Evolutionary conservation across 2,888 invertebrate genomes (phyloP), one percentile per base, ranked within the genome.

Genomic region (Argyresthia albistria): DNA sequence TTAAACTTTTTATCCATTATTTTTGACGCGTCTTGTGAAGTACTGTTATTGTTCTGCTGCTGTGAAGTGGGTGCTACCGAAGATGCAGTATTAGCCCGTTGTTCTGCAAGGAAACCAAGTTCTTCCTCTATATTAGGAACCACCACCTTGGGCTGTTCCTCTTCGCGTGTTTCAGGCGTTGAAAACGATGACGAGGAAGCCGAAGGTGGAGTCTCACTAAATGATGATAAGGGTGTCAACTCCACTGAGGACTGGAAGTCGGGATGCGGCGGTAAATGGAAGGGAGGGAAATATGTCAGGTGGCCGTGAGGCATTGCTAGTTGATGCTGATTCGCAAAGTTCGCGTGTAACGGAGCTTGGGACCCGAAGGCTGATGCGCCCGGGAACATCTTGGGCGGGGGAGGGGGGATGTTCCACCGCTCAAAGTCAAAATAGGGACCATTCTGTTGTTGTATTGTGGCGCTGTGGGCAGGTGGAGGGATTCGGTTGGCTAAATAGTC

Each of bases 101-200:
- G 88, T 84, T 91, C 91, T 66, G 92, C 90, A 76, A 95, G 89
- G 83, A 94, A 95, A 77, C 93, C 93, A 70, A 95, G 89, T 84
- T 95, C 95, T 86, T 95, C 95, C 80, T 95, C 95, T 76, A 95
- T 95, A 86, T 95, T 94, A 65, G 95, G 95, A 69, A 95, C 95
- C 67, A 95, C 93, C 66, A 95, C 95, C 89, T 95, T 95, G 62
- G 93, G 93, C 80, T 92, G 91, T 67, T 91, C 90, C 75, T 92
- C 93, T 61, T 90, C 91, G 77, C 90, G 87, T 69, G 81, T 86
- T 81, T 88, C 88, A 63, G 88, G 84, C 62, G 86, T 84, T 58
- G 88, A 88, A 80, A 88, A 88, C 65, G 88, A 80, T 74, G 88
- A 88, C 65, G 88, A 80, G 81, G 88, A 78, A 82, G 88, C 78